These are phyloP conservation scores for Steatocranus sp. DNA, from an alignment of 2,797 vertebrate species.

Conservation along the genomic window DNA sequence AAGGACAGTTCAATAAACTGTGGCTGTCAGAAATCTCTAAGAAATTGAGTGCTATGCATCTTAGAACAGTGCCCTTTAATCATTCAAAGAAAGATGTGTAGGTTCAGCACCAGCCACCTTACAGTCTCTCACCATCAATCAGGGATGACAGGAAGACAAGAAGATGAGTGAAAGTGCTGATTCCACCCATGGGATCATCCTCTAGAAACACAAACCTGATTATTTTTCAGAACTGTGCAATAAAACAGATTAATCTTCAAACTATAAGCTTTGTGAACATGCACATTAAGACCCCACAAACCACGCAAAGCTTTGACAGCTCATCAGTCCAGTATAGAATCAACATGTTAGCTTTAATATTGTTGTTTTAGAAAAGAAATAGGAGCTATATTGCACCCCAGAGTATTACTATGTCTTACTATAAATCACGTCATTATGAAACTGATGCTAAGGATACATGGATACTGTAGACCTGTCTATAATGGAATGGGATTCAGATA, in stretches of 20 bases:
- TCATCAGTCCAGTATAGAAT: background rate
- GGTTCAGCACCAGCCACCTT: background rate
- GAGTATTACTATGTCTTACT: background rate
- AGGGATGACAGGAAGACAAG: constrained; percentile 11
- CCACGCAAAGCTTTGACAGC: background rate
- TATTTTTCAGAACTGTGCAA: constrained; percentile 1
- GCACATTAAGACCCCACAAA: background rate
- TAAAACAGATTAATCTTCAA: background rate
- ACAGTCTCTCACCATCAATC: background rate
- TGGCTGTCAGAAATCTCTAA: constrained; percentile 14
- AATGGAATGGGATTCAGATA: background rate
- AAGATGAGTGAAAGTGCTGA: background rate
- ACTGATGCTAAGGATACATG: background rate
- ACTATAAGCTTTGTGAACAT: background rate
- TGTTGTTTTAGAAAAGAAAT: background rate
- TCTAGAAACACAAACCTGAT: background rate
- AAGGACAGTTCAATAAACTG: background rate
- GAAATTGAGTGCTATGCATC: background rate
- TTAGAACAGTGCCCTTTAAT: background rate
- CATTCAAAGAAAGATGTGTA: background rate
- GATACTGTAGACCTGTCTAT: background rate
- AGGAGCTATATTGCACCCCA: background rate
- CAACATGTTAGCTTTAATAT: background rate
- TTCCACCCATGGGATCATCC: background rate
- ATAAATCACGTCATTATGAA: background rate